Evolutionary conservation across 2,113 vertebrate genomes (phyloP).

Genomic region (Nesospiza acunhae): DNA sequence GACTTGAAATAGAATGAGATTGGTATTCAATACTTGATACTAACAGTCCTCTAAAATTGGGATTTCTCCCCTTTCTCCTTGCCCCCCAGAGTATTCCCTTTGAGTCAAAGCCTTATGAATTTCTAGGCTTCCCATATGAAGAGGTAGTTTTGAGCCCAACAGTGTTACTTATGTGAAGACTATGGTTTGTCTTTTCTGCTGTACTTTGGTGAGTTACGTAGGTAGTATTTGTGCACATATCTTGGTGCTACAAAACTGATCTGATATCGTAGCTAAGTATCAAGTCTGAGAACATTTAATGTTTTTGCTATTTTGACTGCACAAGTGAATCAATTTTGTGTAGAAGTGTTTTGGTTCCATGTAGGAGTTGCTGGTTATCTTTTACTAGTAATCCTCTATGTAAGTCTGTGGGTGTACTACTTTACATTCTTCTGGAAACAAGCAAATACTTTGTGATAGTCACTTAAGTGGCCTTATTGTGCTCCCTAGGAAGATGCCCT

Average conservation of each 20-base stretch:
- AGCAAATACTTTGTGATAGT: slow-evolving; percentile 22
- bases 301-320: neutral
- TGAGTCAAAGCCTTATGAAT: neutral
- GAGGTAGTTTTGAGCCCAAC: neutral
- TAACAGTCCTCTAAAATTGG: neutral
- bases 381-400: neutral
- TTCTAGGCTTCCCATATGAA: neutral
- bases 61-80: neutral
- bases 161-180: neutral
- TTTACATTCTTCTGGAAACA: neutral
- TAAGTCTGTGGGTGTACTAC: neutral
- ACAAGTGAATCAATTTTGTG: neutral
- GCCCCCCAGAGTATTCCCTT: neutral
- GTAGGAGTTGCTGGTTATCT: neutral
- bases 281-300: neutral
- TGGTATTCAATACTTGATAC: neutral
- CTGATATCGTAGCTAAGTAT: neutral
- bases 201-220: neutral
- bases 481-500: slow-evolving; percentile 13
- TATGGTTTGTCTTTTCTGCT: neutral
- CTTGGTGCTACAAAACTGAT: neutral
- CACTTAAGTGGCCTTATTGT: slow-evolving; percentile 33
- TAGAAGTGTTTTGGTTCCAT: neutral
- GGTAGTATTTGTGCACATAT: neutral
- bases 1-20: neutral